Base-by-base conservation (phyloP, 2,888 invertebrate genomes). In the Chrysodeixis includens region DNA sequence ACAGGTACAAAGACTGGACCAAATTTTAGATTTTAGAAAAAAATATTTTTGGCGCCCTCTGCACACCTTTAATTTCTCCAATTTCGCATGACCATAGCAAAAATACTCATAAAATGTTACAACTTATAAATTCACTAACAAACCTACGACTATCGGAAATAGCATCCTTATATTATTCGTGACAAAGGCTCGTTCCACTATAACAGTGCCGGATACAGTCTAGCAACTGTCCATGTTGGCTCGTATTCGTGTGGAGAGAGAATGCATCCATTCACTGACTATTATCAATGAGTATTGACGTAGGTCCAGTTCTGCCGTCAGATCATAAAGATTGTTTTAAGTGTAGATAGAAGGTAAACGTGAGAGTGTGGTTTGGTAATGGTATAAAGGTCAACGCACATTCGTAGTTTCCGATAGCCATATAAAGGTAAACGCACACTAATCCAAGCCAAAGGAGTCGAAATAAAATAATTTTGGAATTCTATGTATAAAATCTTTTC, bases 151-250 rank as follows among this genome's bases (percentile, higher is more conserved):
- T 44, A 55, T 56, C 49, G 16, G 44, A 52, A 20, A 10, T 12
- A 22, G 51, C 0, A 26, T 32, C 35, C 58, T 22, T 22, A 52
- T 35, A 35, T 1, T 22, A 16, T 30, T n/a, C 9, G 40, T 49
- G 44, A 76, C 61, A 73, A 71, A 76, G 72, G 72, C 58, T 66
- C 66, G 7, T 71, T 71, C n/a, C 55, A 30, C 35, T 59, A 8
- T 53, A 59, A 16, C 0, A 51, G 56, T 12, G 26, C 76, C 60
- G 72, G 73, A 76, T 56, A 75, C 30, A 8, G 14, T 22, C 18
- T 30, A 12, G 8, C n/a, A 52, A 10, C 22, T 22, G 51, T 30
- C 56, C 18, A 46, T 51, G 35, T 3, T 32, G 51, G 20, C 44
- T 14, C 30, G 14, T 26, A 8, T 57, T 71, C 65, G 56, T 44